Conservation (phyloP, 2,113 vertebrate species). For the Diadophis punctatus region DNA sequence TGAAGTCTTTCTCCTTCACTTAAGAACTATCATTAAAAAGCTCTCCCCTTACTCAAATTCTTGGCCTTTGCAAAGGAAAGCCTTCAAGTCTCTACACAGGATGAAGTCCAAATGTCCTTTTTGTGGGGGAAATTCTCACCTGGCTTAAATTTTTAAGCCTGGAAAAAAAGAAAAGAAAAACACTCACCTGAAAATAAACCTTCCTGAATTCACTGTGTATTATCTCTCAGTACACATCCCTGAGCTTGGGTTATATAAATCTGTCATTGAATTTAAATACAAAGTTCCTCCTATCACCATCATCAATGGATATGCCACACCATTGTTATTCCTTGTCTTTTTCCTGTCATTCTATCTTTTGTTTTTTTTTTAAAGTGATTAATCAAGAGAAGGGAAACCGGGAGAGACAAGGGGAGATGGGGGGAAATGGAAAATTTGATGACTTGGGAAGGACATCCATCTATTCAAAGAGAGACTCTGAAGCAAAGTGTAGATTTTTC, state of each 20-base stretch:
- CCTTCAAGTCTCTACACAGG: neutral
- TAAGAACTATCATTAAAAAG: neutral
- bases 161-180: neutral
- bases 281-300: neutral
- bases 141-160: neutral
- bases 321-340: neutral
- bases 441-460: conserved; percentile 16
- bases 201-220: neutral
- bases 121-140: neutral
- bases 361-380: neutral
- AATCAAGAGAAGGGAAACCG: neutral
- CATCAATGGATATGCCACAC: neutral
- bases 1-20: neutral
- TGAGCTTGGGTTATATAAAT: neutral
- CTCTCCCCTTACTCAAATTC: neutral
- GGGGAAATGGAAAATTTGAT: neutral
- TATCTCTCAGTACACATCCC: neutral
- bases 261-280: neutral
- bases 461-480: neutral
- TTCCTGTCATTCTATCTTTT: neutral
- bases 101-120: neutral
- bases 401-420: neutral
- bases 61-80: neutral
- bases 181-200: neutral
- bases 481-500: neutral